Evolutionary conservation across 1,140 invertebrate genomes (phyloP).

Genomic region (Eriosoma lanigerum): DNA sequence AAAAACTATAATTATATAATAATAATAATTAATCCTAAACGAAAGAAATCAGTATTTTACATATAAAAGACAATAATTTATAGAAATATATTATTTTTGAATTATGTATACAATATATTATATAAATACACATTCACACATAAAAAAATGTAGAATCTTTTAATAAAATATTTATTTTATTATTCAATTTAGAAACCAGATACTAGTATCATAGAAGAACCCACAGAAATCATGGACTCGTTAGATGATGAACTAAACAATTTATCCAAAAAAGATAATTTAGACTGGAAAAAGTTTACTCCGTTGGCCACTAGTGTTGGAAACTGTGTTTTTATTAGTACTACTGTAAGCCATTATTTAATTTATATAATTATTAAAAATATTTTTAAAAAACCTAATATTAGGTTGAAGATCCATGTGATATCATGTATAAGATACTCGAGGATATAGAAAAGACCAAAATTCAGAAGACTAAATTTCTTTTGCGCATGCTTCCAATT

Average conservation of each 20-base stretch:
- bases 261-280: slow-evolving; percentile 28
- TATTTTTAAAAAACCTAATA: slow-evolving; percentile 48
- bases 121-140: too few species aligned
- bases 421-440: slow-evolving; percentile 70
- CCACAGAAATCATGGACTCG: slow-evolving; percentile 25
- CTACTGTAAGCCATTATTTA: slow-evolving; percentile 24
- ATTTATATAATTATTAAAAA: not conserved
- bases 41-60: too few species aligned
- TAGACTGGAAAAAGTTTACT: slow-evolving; percentile 38
- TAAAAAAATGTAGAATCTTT: too few species aligned
- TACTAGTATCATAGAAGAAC: not conserved
- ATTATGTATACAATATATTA: too few species aligned
- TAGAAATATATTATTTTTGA: too few species aligned
- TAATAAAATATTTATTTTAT: not conserved
- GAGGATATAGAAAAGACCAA: slow-evolving; percentile 70
- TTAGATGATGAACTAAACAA: not conserved
- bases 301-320: slow-evolving; percentile 20
- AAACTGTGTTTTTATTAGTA: slow-evolving; percentile 49
- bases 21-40: too few species aligned
- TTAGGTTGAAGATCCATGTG: slow-evolving; percentile 69
- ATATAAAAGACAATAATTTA: too few species aligned
- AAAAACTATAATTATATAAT: too few species aligned
- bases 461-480: slow-evolving; percentile 70
- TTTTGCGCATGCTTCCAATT: slow-evolving; percentile 78
- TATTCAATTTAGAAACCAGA: not conserved